Base-by-base conservation (phyloP, 2,888 invertebrate species). In the Tyria jacobaeae region DNA sequence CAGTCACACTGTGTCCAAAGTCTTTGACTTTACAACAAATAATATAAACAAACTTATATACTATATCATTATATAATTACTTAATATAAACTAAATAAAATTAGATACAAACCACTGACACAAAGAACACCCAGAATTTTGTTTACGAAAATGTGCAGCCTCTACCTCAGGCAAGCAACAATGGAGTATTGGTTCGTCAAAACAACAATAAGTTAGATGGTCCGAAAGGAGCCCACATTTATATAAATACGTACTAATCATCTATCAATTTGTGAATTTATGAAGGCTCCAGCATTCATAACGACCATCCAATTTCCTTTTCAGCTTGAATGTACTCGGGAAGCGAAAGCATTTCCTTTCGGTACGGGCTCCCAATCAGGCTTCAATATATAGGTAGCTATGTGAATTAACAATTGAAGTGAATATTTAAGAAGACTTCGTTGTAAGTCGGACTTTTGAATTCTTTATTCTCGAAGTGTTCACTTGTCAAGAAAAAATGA, bases 281-380 rank as follows among this genome's bases (percentile, higher is more conserved):
- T 88, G 87, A 85, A 85, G 79, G 82, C 81, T 82, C 83, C 84
- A 85, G 84, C 83, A 83, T 80, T 86, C 85, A 82, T 89, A 90
- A 91, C 90, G 90, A 90, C 88, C 88, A 88, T 89, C 90, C 91
- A 88, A 91, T 91, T 91, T 92, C 89, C 92, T 88, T 89, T 89
- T 88, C 87, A 90, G 83, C 80, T 79, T 78, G 83, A 87, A 88
- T 88, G 89, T 85, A 91, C 91, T 90, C 89, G 88, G 86, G 84
- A 83, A 81, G 82, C 82, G 83, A 83, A 83, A 87, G 89, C 89
- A 89, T 89, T 91, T 89, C 88, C 87, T 82, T 82, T 78, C 76
- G 78, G 75, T 83, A 77, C 81, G 80, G 79, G 82, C 80, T 84
- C 62, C 89, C 87, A 91, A 90, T 91, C 89, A 89, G 81, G 75